Percentiles rank a stretch among this genome's conserved stretches.
These are phyloP conservation scores for Ellobium chinense DNA, from an alignment of 2,888 invertebrate species.

Conservation along the genomic window DNA sequence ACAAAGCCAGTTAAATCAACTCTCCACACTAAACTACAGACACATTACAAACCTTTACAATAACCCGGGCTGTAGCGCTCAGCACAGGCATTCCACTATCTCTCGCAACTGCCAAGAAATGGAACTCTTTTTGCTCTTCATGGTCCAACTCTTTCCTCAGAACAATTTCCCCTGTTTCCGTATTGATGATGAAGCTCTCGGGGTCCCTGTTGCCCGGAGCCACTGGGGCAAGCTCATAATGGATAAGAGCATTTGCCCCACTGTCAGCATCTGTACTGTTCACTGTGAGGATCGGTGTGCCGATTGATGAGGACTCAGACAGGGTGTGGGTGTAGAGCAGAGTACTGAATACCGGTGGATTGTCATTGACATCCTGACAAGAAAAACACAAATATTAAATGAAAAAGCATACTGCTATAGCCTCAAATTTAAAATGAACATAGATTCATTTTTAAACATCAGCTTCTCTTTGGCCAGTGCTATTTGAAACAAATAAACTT, in stretches of 20 bases:
- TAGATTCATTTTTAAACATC: too few relatives aligned
- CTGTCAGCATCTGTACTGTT: conserved; percentile 74
- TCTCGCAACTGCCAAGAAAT: conserved; percentile 88
- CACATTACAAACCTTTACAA: conserved; percentile 82
- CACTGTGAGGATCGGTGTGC: conserved; percentile 74
- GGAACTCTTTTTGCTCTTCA: conserved; percentile 82
- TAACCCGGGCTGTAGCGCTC: conserved; percentile 89
- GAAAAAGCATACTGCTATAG: too few relatives aligned
- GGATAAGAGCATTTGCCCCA: conserved; percentile 81
- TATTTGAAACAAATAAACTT: too few relatives aligned
- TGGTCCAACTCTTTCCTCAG: conserved; percentile 65
- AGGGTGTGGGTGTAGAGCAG: conserved; percentile 70
- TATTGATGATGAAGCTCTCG: conserved; percentile 88
- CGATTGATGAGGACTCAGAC: conserved; percentile 77
- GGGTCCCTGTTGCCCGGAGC: conserved; percentile 78
- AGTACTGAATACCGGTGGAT: conserved; percentile 73
- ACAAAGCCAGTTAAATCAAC: not conserved
- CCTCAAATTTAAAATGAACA: too few relatives aligned
- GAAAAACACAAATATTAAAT: too few relatives aligned
- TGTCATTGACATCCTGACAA: conserved; percentile 82
- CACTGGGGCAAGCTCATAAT: conserved; percentile 84
- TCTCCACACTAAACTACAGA: not conserved
- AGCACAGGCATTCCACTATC: conserved; percentile 92
- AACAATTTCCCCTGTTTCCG: conserved; percentile 85
- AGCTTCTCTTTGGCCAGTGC: too few relatives aligned